A percentile compares a stretch with the other conserved stretches of the same genome.
Evolutionary conservation across 2,888 invertebrate species (phyloP).

Genomic region (Drosophila recens): DNA sequence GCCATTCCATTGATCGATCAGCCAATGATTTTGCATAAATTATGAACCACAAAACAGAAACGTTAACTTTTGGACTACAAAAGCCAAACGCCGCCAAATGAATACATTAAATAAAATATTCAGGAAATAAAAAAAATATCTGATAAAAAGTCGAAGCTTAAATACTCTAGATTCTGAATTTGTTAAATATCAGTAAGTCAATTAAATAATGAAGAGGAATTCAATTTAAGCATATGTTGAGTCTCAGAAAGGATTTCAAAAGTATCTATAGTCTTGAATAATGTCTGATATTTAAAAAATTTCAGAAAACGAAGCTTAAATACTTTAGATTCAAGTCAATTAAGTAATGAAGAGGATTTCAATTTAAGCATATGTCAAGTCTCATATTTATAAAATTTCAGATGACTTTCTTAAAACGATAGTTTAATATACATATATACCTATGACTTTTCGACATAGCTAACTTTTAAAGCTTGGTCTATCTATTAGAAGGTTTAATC

Average conservation of each 20-base stretch:
- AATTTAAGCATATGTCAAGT: too few species aligned
- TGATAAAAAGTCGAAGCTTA: slow-evolving; percentile 9
- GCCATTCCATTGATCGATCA: slow-evolving; percentile 71
- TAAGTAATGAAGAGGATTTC: too few species aligned
- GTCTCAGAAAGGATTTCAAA: not conserved
- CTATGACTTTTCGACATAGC: too few species aligned
- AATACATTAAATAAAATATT: slow-evolving; percentile 52
- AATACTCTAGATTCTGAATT: slow-evolving; percentile 24
- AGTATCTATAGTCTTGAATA: not conserved
- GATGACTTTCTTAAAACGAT: too few species aligned
- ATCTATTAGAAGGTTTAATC: too few species aligned
- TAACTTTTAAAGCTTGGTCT: too few species aligned
- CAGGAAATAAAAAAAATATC: slow-evolving; percentile 36
- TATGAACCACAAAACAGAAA: slow-evolving; percentile 59
- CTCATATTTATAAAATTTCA: not conserved
- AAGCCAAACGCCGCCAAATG: slow-evolving; percentile 67
- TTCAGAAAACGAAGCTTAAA: too few species aligned
- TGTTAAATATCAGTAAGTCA: not conserved
- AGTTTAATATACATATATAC: too few species aligned
- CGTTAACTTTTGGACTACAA: slow-evolving; percentile 63
- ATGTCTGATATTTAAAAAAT: not conserved
- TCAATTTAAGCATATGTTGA: too few species aligned
- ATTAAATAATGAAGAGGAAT: not conserved
- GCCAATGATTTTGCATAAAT: slow-evolving; percentile 80
- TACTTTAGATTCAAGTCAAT: too few species aligned